phyloP scores from a whole-genome alignment of 2,113 vertebrate species.

The Junco hyemalis region DNA sequence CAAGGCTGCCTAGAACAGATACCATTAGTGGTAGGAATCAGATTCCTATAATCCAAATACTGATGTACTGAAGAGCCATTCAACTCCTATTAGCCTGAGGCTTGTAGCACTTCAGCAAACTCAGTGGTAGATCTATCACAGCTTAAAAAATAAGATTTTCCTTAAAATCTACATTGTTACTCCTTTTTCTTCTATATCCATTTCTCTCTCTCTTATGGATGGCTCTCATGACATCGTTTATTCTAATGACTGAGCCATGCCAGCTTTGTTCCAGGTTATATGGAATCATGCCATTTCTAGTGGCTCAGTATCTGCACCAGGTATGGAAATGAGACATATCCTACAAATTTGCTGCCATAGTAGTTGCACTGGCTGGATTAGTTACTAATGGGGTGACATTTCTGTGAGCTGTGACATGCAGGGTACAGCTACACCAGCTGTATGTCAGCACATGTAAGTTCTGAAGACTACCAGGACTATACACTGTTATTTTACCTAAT shows the following conservation, averaged over 20 bases:
- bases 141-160: background rate
- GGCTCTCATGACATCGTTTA: background rate
- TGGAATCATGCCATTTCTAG: accelerated
- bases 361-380: background rate
- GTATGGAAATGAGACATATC: background rate
- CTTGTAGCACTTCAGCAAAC: background rate
- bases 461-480: background rate
- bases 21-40: background rate
- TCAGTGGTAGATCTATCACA: background rate
- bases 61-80: background rate
- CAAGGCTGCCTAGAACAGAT: background rate
- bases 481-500: background rate
- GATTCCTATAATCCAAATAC: background rate
- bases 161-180: background rate
- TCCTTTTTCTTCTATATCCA: background rate
- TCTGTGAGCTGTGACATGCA: background rate
- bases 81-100: background rate
- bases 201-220: background rate
- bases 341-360: background rate
- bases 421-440: background rate
- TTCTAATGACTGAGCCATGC: background rate
- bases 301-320: background rate
- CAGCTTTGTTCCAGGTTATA: background rate
- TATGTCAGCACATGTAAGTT: background rate
- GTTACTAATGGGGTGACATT: background rate